Evolutionary conservation across 2,113 vertebrate genomes (phyloP).

Genomic region (Diadophis punctatus): DNA sequence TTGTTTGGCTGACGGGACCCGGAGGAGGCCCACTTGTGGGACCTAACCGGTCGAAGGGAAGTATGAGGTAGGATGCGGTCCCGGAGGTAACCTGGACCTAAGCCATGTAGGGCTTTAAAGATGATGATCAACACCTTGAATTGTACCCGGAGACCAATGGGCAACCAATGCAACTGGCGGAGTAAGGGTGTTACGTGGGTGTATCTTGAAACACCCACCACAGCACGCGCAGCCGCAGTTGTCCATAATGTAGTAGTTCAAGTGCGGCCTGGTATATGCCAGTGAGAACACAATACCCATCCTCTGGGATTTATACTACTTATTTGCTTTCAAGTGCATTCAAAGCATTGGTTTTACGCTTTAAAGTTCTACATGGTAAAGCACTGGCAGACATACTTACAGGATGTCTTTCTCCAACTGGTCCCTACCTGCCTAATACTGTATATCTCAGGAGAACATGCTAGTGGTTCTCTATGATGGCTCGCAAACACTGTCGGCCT

Average conservation of each 20-base stretch:
- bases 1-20: too few relatives aligned
- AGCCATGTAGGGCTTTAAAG: too few relatives aligned
- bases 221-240: too few relatives aligned
- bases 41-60: too few relatives aligned
- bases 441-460: background rate
- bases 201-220: too few relatives aligned
- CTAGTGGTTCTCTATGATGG: background rate
- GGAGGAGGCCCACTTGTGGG: too few relatives aligned
- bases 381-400: background rate
- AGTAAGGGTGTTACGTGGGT: too few relatives aligned
- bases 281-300: background rate
- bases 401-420: background rate
- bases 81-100: too few relatives aligned
- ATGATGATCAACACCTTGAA: too few relatives aligned
- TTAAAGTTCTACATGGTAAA: background rate
- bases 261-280: background rate
- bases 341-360: background rate
- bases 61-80: too few relatives aligned
- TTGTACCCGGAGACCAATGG: too few relatives aligned
- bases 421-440: background rate
- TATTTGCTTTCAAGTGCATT: background rate
- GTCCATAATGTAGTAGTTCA: background rate
- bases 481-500: background rate
- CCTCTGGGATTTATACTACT: background rate
- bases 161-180: too few relatives aligned